Evolutionary conservation across 64 coral and sea anemone species (phyloP), one percentile per base, ranked within the genome.

Genomic region (Orbicella faveolata): DNA sequence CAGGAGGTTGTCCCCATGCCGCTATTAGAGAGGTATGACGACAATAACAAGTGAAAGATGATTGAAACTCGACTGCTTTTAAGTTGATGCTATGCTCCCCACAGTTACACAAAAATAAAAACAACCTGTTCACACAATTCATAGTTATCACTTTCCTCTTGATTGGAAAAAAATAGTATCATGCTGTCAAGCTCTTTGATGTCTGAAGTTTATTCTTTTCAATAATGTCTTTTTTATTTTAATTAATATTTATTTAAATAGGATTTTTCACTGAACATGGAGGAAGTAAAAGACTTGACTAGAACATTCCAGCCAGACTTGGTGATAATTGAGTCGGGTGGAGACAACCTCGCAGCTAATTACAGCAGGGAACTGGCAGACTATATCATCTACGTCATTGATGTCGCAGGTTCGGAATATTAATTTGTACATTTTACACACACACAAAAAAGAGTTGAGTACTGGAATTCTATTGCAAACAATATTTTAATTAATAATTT

Each of bases 181-280:
- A 6, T 48, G 44, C 44, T 6, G 5, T 6, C 44, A 48, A 3
- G 44, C 2, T 48, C 44, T 6, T 48, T 4, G 7, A 48, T 6
- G 7, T 48, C 44, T 48, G 3, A 48, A 6, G 44, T 48, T 48
- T 48, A 48, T 48, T 48, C 39, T 48, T 48, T 48, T 48, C 7
- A 48, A 48, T 48, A 48, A 48, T 48, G 44, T 48, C 4, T 6
- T 6, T 48, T 48, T 48, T 48, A 6, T 48, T 48, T 48, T 30
- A 30, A 30, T 30, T 30, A 30, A 30, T 30, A 30, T 30, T 17
- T 70, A 69, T 34, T 17, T 84, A 13, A 5, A 44, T 48, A 94
- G 93, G 93, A 94, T 61, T 94, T 87, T 87, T 94, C 93, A 80
- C 74, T 94, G n/a, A 94, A 94, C 59, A 94, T 94, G 93, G 93